Percentiles rank a stretch among this genome's conserved stretches.
These are phyloP conservation scores for Eupelmus urozonus DNA, from an alignment of 2,888 invertebrate species.

Conservation along the genomic window DNA sequence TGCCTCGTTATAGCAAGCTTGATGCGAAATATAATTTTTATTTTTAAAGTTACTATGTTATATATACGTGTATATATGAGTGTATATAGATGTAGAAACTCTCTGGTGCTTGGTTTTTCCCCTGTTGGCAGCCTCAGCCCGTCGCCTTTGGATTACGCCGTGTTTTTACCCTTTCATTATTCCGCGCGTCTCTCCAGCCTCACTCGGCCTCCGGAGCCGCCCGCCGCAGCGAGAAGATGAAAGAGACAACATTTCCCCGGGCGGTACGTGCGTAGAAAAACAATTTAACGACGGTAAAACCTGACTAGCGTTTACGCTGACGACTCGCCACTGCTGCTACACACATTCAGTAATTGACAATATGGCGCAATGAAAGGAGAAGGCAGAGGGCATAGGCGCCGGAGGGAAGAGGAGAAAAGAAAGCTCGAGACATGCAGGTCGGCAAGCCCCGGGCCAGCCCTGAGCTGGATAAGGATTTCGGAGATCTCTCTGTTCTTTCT, in stretches of 20 bases:
- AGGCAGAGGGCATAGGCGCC: conserved; percentile 20
- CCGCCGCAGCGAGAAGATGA: conserved; percentile 47
- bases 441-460: no score
- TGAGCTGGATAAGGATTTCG: neutral
- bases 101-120: no score
- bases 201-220: neutral
- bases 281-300: conserved; percentile 57
- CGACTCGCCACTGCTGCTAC: neutral
- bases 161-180: conserved; percentile 57
- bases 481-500: no score
- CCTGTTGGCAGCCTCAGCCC: no score
- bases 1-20: neutral
- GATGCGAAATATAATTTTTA: conserved; percentile 24
- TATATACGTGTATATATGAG: neutral
- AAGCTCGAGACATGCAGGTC: conserved; percentile 11
- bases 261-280: conserved; percentile 58
- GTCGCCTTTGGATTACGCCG: conserved; percentile 17
- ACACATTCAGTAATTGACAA: conserved; percentile 46
- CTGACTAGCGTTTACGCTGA: conserved; percentile 49
- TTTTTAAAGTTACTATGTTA: conserved; percentile 3
- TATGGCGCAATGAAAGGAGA: conserved; percentile 24
- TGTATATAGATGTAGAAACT: no score
- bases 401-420: neutral
- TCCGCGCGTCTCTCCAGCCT: conserved; percentile 39
- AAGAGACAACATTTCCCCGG: conserved; percentile 56